Conservation (phyloP, 2,113 vertebrate species). For the Copsychus sechellarum region DNA sequence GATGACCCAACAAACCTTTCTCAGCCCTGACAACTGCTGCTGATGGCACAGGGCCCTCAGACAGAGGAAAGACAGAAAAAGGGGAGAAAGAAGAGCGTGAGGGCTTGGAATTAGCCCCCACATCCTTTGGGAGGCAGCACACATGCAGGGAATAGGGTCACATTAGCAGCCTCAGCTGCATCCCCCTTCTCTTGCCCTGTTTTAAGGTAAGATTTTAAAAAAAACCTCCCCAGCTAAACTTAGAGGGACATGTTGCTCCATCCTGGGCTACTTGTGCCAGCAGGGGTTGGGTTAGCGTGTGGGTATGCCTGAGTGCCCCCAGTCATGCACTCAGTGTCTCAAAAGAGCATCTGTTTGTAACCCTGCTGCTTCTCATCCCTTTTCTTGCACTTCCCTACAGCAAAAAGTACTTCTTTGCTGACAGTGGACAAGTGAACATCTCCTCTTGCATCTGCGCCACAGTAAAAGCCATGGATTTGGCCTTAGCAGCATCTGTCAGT, state of each 20-base stretch:
- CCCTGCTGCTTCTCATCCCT: background rate
- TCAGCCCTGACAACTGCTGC: background rate
- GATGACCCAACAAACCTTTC: background rate
- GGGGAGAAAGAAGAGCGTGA: background rate
- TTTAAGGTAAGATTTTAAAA: background rate
- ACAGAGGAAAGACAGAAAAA: background rate
- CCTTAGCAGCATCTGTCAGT: background rate
- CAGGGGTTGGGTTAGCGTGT: background rate
- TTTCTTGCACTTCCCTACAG: background rate
- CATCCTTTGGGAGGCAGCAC: background rate
- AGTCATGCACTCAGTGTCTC: background rate
- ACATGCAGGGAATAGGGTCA: accelerated
- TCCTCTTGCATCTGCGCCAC: background rate
- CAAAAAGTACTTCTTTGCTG: background rate
- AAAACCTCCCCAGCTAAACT: background rate
- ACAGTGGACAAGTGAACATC: background rate
- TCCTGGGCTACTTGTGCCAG: background rate
- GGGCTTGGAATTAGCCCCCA: background rate
- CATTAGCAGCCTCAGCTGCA: background rate
- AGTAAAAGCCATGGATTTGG: background rate
- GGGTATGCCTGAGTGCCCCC: background rate
- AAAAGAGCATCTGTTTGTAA: background rate
- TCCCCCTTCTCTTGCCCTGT: background rate
- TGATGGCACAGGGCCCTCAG: background rate
- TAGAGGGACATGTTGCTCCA: background rate